phyloP scores from a whole-genome alignment of 2,797 vertebrate genomes.

The Hippocampus kuda region DNA sequence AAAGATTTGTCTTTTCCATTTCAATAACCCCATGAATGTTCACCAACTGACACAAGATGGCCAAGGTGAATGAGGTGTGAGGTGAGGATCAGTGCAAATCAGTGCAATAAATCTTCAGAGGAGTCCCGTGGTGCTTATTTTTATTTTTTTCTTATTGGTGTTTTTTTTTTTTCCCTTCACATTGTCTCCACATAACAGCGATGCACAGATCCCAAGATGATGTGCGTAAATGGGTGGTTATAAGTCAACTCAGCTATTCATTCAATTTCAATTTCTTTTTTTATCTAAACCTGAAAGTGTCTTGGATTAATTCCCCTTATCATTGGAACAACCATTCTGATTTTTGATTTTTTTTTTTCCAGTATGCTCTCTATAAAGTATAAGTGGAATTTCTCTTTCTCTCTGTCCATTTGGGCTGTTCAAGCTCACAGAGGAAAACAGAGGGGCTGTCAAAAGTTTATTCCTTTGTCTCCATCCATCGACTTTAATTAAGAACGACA shows the following conservation, averaged over 20 bases:
- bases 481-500: conserved; percentile 48
- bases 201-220: neutral
- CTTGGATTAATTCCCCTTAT: neutral
- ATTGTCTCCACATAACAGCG: neutral
- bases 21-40: neutral
- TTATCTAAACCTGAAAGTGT: neutral
- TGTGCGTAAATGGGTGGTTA: neutral
- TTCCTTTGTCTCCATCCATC: conserved; percentile 31
- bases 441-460: conserved; percentile 24
- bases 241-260: neutral
- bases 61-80: neutral
- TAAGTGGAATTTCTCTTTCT: neutral
- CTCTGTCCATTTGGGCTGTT: conserved; percentile 13
- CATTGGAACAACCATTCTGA: neutral
- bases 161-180: no score
- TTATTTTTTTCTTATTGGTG: neutral
- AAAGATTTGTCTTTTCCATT: neutral
- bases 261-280: neutral
- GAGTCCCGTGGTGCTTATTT: neutral
- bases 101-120: neutral
- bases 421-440: conserved; percentile 10
- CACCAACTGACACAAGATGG: neutral
- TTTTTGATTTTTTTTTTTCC: neutral
- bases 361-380: neutral
- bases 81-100: neutral